Conservation (phyloP, 2,888 invertebrate species). For the Ornithoptera alexandrae region DNA sequence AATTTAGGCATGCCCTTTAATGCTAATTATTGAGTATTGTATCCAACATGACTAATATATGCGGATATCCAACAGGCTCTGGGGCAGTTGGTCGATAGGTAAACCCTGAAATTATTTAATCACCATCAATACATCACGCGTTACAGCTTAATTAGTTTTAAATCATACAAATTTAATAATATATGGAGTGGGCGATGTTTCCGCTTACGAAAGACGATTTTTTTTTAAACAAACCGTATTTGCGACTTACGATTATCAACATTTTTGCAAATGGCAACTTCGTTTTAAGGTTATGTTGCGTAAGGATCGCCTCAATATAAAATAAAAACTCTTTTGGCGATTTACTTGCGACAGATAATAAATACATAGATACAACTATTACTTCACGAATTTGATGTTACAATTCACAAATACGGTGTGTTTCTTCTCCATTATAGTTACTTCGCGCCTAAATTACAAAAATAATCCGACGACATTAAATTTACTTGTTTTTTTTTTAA, state of each 20-base stretch:
- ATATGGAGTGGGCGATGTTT: constrained; percentile 26
- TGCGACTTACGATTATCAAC: not conserved
- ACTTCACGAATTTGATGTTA: not conserved
- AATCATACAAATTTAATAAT: constrained; percentile 7
- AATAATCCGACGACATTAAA: constrained; percentile 4
- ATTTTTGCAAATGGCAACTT: no score
- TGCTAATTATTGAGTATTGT: constrained; percentile 22
- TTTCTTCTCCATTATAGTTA: not conserved
- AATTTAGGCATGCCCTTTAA: constrained; percentile 50
- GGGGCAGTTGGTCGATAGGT: constrained; percentile 63
- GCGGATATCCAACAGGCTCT: constrained; percentile 50
- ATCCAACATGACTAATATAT: constrained; percentile 38
- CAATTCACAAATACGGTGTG: constrained; percentile 14
- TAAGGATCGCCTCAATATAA: no score
- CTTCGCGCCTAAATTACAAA: constrained; percentile 7
- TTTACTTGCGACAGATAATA: no score
- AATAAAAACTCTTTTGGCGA: no score
- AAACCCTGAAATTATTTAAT: constrained; percentile 42
- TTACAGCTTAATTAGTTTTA: constrained; percentile 24
- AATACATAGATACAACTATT: no score
- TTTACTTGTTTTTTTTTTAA: not conserved
- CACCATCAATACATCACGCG: constrained; percentile 33
- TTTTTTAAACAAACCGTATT: constrained; percentile 9
- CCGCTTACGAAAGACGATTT: not conserved
- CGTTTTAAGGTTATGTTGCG: no score